Evolutionary conservation across 2,888 invertebrate genomes (phyloP), one percentile per base, ranked within the genome.

Genomic region (Cerceris rybyensis): DNA sequence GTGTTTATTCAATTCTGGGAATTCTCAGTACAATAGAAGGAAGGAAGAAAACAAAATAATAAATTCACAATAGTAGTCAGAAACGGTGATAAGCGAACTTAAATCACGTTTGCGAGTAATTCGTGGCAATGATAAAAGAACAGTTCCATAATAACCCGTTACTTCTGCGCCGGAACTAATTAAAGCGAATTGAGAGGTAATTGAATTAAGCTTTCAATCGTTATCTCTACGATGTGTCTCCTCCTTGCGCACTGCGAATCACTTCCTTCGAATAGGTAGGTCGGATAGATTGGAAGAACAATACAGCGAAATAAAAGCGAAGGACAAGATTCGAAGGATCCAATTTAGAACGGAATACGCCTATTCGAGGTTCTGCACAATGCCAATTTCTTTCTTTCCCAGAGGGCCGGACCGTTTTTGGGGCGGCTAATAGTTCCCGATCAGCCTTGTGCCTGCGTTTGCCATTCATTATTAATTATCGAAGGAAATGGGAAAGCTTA

Each of bases 391-490:
- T 81, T 81, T 71, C 65, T 46, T 70, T 73, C 73, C 81, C 73
- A 73, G 73, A 77, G 75, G 70, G 78, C 66, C 55, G n/a, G 28
- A 9, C 41, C 67, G 73, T 66, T 80, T 80, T 72, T 73, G 66
- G 70, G 73, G 57, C 74, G 66, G 68, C 49, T 75, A 70, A 83
- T 78, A 83, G 79, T 79, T 75, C 67, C 79, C 73, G 70, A 78
- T 78, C 81, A 71, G 75, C 52, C 64, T 59, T 14, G 42, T 39
- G 70, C 54, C 68, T 72, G 72, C 78, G 75, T 83, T 85, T 80
- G 82, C 75, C 80, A 74, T 86, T 81, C 85, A 84, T 86, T 86
- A 86, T 86, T 86, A 86, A 86, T 85, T 84, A 79, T 74, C 69
- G 54, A 41, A 41, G 63, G 41, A 39, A 61, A 52, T 28, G 54